Evolutionary conservation across 2,797 vertebrate species (phyloP), one percentile per base, ranked within the genome.

Genomic region (Rhinatrema bivittatum): DNA sequence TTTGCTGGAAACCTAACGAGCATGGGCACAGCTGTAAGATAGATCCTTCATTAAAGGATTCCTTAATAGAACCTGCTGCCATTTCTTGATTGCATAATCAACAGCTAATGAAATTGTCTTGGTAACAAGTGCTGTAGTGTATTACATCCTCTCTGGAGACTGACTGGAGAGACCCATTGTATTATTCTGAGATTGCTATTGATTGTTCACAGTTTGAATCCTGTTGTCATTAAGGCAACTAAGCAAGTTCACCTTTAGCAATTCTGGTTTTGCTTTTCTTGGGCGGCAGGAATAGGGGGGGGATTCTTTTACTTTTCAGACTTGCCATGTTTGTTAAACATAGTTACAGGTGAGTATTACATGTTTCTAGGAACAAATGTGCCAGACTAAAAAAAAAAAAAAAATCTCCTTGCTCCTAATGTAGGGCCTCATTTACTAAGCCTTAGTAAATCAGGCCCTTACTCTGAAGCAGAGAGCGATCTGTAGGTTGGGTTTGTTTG

Each of bases 41-140:
- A 61, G 69, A 73, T 39, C 18, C 42, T 73, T 78, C 66, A 68
- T 78, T 70, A 70, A 58, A 61, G 39, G 46, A 53, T 68, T 57
- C 17, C 56, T 67, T 78, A 72, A 68, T 67, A 71, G 65, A 72
- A 69, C 54, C 58, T 49, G 54, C 65, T 70, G 70, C 65, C 54
- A 68, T 58, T 47, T 57, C 66, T 73, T 79, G 73, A 78, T 71
- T 73, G 60, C 61, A 70, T 78, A 75, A 82, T 84, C 81, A 82
- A 63, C 62, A 58, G 60, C 65, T 82, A 86, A 86, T 84, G 78
- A 80, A 81, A 83, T 80, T 72, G 73, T 80, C 78, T 72, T 71
- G 61, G 63, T 78, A 79, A 77, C 71, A 62, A 72, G 66, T 74
- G 53, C 65, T 62, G 32, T 5, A 5, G 61, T 69, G 66, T 72